These are phyloP conservation scores for Melinopterus prodromus DNA, from an alignment of 2,888 invertebrate species.

Conservation along the genomic window DNA sequence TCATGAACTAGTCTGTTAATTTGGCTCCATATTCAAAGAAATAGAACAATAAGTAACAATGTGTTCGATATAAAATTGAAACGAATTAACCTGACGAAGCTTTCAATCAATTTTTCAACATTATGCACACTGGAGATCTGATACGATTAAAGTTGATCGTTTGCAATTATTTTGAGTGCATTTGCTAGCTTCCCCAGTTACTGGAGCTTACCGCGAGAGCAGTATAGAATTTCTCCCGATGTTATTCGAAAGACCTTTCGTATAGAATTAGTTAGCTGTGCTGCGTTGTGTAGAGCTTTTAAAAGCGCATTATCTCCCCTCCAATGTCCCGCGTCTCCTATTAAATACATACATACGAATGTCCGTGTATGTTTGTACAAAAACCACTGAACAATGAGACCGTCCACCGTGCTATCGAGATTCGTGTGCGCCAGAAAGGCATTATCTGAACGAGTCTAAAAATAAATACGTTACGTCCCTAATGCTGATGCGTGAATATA, in stretches of 20 bases:
- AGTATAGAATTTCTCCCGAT: background rate
- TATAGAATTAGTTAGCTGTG: background rate
- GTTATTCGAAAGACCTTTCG: background rate
- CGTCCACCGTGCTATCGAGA: background rate
- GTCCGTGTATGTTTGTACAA: background rate
- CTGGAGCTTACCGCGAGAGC: background rate
- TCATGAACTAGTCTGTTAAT: no score
- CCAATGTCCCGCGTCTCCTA: background rate
- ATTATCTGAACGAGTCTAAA: background rate
- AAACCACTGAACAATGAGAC: background rate
- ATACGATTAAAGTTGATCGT: background rate
- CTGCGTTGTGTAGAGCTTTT: background rate
- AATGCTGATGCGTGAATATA: background rate
- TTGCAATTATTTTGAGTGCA: background rate
- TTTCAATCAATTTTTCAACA: background rate
- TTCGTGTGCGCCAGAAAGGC: background rate
- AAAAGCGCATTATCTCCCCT: constrained; percentile 4
- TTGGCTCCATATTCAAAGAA: no score
- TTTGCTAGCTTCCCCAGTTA: background rate
- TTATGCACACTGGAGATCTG: background rate
- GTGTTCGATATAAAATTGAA: background rate
- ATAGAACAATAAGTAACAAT: no score
- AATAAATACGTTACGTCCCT: background rate
- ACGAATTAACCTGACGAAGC: background rate
- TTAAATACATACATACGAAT: constrained; percentile 4